A percentile compares a stretch with the other conserved stretches of the same genome.
phyloP scores from a whole-genome alignment of 2,113 vertebrate species.

The Phaethornis superciliosus region DNA sequence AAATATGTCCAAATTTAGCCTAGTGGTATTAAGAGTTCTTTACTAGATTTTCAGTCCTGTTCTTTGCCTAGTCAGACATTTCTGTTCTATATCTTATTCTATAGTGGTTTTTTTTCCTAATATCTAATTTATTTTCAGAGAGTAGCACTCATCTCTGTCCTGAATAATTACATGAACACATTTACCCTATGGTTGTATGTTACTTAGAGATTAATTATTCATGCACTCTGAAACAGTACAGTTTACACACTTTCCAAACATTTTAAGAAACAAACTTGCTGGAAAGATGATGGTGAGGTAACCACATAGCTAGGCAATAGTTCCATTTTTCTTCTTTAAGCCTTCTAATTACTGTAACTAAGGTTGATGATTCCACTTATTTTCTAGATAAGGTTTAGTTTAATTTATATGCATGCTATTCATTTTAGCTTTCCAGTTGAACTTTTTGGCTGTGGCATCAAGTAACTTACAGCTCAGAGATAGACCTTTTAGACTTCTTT shows the following conservation, averaged over 20 bases:
- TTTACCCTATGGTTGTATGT: background rate
- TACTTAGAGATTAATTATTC: background rate
- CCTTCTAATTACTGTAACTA: constrained; percentile 2
- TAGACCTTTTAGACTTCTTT: background rate
- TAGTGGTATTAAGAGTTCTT: background rate
- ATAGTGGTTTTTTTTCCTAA: background rate
- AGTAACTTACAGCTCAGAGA: background rate
- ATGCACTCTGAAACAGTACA: background rate
- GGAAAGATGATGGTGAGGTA: background rate
- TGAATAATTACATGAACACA: background rate
- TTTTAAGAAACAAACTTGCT: background rate
- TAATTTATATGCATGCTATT: background rate
- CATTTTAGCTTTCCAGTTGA: constrained; percentile 24
- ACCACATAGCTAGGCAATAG: background rate
- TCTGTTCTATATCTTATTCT: background rate
- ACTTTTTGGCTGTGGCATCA: background rate
- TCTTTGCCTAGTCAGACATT: background rate
- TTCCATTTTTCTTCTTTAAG: background rate
- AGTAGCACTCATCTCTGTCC: background rate
- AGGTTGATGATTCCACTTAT: background rate
- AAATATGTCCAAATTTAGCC: background rate
- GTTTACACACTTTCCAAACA: background rate
- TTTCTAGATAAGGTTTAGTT: background rate
- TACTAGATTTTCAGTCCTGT: background rate
- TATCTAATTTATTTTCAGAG: background rate